Conservation (phyloP, 2,888 invertebrate species). For the Saturnia japonica region DNA sequence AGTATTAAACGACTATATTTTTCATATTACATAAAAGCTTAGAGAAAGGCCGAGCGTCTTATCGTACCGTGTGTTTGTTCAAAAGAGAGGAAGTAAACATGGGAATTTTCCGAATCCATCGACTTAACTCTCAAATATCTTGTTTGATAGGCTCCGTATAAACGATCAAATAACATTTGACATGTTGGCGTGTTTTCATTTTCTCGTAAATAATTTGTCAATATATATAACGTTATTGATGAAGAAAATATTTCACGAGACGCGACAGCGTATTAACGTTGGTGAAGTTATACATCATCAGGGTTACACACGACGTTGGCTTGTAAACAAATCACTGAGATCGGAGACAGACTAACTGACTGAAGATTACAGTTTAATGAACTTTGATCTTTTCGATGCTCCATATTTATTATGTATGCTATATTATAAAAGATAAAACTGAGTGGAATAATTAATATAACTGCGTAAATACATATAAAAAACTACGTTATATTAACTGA, state of each 20-base stretch:
- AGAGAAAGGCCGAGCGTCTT: not conserved
- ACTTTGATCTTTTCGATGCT: not conserved
- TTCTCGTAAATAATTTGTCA: slow-evolving; percentile 18
- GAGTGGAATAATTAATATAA: not conserved
- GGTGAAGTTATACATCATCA: slow-evolving; percentile 13
- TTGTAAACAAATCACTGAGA: slow-evolving; percentile 12
- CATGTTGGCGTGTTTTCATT: slow-evolving; percentile 2
- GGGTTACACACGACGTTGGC: slow-evolving; percentile 7
- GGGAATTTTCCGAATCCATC: not conserved
- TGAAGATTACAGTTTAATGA: not conserved
- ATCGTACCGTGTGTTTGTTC: not conserved
- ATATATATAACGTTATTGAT: slow-evolving; percentile 21
- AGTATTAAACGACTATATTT: not conserved
- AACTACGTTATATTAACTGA: no score
- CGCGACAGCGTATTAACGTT: slow-evolving; percentile 10
- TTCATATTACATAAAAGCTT: not conserved
- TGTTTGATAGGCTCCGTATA: not conserved
- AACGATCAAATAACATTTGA: slow-evolving; percentile 15
- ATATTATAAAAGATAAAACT: not conserved
- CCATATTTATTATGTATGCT: not conserved
- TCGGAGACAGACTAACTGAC: no score
- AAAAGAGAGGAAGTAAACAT: not conserved
- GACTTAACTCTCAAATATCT: not conserved
- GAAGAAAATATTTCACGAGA: slow-evolving; percentile 17
- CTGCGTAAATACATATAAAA: not conserved